Evolutionary conservation across 2,888 invertebrate genomes (phyloP).

Genomic region (Eupithecia dodoneata): DNA sequence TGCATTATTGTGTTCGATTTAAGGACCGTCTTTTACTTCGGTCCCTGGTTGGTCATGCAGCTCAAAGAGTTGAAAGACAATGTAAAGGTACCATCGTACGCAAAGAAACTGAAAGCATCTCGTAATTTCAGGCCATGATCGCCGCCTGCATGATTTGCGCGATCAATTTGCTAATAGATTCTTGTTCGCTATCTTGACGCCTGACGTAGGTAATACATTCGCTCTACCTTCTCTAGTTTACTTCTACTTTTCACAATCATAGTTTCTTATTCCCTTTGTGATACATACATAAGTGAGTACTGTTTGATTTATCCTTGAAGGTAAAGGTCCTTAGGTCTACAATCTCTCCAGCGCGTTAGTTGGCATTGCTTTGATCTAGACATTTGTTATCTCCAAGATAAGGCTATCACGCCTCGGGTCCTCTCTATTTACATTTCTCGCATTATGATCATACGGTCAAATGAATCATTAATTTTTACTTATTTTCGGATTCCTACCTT

Average conservation of each 20-base stretch:
- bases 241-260: background rate
- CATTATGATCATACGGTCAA: background rate
- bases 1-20: constrained; percentile 12
- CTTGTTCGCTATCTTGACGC: constrained; percentile 20
- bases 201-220: constrained; percentile 6
- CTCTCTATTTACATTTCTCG: constrained; percentile 26
- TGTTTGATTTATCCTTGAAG: constrained; percentile 17
- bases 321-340: constrained; percentile 4
- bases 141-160: constrained; percentile 24
- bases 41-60: background rate
- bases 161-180: constrained; percentile 23
- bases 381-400: constrained; percentile 28
- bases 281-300: background rate
- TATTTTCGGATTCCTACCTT: background rate
- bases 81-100: too few species aligned
- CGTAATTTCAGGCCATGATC: constrained; percentile 29
- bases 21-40: background rate
- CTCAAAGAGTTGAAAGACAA: background rate
- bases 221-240: background rate
- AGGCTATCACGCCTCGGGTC: constrained; percentile 18
- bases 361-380: constrained; percentile 22
- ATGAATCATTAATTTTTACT: background rate
- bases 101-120: constrained; percentile 6
- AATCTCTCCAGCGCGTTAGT: constrained; percentile 8
- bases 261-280: background rate